phyloP scores from a whole-genome alignment of 2,888 invertebrate genomes.

The Amphipoea oculea region DNA sequence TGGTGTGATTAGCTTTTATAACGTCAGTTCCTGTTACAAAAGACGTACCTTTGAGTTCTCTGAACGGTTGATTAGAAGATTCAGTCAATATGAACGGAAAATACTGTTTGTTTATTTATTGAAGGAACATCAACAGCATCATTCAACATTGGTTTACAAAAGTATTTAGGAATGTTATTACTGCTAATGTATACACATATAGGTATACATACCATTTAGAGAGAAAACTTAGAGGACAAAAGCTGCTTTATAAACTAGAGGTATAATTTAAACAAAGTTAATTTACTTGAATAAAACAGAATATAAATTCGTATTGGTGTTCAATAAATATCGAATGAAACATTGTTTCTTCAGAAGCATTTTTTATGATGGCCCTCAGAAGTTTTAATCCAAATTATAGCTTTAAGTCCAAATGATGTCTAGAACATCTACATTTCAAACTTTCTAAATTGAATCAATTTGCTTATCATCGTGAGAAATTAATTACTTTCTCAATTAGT shows the following conservation, averaged over 20 bases:
- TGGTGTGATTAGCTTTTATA: constrained; percentile 54
- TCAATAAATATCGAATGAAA: background rate
- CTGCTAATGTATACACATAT: no score
- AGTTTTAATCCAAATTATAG: constrained; percentile 2
- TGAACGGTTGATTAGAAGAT: background rate
- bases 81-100: background rate
- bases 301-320: background rate
- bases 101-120: background rate
- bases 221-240: no score
- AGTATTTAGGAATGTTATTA: background rate
- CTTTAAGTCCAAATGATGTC: background rate
- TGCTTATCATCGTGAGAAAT: constrained; percentile 12
- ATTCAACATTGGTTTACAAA: background rate
- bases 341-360: background rate
- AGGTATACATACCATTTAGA: no score
- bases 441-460: constrained; percentile 20
- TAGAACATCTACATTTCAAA: background rate
- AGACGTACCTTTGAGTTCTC: constrained; percentile 11
- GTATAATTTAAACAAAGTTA: background rate
- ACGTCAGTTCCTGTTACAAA: constrained; percentile 38
- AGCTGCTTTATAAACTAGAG: background rate
- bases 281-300: background rate
- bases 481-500: constrained; percentile 33
- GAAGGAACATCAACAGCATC: background rate
- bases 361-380: background rate